Base-by-base conservation (phyloP, 1,140 invertebrate genomes). In the Elymnias hypermnestra region DNA sequence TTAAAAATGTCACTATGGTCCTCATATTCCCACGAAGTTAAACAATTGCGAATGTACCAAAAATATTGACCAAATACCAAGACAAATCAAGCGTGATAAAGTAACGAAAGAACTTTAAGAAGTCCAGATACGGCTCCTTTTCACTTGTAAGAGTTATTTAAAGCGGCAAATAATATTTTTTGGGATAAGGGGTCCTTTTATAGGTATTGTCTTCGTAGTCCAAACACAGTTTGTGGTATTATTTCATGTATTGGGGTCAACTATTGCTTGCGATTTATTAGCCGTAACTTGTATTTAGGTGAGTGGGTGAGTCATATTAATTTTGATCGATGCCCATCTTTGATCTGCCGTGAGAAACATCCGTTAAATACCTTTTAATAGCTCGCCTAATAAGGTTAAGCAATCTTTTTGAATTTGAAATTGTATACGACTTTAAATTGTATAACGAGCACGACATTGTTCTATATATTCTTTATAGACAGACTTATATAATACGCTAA, bases 201-300 rank as follows among this genome's bases (percentile, higher is more conserved):
- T 71, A 22, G 19, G 33, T 56, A 50, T 61, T 64, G 51, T 68
- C 50, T 59, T 33, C 36, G 55, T 51, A 60, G 68, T 67, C 72
- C 53, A 72, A 76, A 75, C 70, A 76, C 39, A 61, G 50, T 63
- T 58, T 56, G 42, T 40, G 55, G 58, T 63, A 66, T 71, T 72
- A 70, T 74, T 74, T 75, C 57, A 63, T 33, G 51, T 61, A 57
- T 60, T 63, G 51, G 64, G 75, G 71, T 76, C 64, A 72, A 59
- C 50, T 53, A 55, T 72, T 37, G 18, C 42, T 52, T 53, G 56
- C 54, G 53, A 62, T 70, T 66, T 72, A 65, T 57, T 46, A 53
- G 43, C 40, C 43, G 56, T 57, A 48, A 55, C 25, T 47, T 23
- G 40, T 40, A 26, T 50, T 58, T 69, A 60, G 72, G 66, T 67